Evolutionary conservation across 2,113 vertebrate species (phyloP), one percentile per base, ranked within the genome.

Genomic region (Lepisosteus osseus): DNA sequence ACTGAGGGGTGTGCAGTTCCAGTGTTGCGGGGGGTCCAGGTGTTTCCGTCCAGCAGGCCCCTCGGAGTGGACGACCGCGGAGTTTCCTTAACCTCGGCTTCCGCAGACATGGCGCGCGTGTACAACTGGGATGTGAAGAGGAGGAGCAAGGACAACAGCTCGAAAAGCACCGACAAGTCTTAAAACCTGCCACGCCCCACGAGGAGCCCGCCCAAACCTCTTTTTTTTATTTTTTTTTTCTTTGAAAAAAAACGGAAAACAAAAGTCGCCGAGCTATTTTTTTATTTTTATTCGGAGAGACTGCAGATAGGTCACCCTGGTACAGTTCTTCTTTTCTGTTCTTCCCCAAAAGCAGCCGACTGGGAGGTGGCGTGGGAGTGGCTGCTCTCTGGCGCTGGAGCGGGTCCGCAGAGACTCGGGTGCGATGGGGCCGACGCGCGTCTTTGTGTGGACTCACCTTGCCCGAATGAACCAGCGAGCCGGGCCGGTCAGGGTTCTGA

Each of bases 81-180:
- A 65, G 7, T 1, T 86, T 88, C 90, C 90, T 95, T 95, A 88
- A 98, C 86, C 43, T 0, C 0, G 7, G 63, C 14, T 72, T 76
- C 74, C 80, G 64, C 92, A 99, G 97, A 98, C 90, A 99, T 98
- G 96, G 97, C 97, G 73, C 95, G 97, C 77, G 97, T 99, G 90
- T 99, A 98, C 92, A 99, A 99, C 13, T 99, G 97, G 97, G 97
- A 98, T 8, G 97, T 99, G 79, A 99, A 98, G 89, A 94, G 95
- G 89, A 94, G 97, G 93, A 97, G 94, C 93, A 96, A 93, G 91
- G 95, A 96, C 74, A 96, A 94, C 80, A 85, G 93, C 78, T 88
- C 94, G 56, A 97, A 98, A 88, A 93, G 88, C 67, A 91, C 90
- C 82, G 92, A 93, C 77, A 96, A 94, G 92, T 91, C 90, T 86